phyloP scores from a whole-genome alignment of 2,888 invertebrate genomes.

The Hyposoter dolosus region DNA sequence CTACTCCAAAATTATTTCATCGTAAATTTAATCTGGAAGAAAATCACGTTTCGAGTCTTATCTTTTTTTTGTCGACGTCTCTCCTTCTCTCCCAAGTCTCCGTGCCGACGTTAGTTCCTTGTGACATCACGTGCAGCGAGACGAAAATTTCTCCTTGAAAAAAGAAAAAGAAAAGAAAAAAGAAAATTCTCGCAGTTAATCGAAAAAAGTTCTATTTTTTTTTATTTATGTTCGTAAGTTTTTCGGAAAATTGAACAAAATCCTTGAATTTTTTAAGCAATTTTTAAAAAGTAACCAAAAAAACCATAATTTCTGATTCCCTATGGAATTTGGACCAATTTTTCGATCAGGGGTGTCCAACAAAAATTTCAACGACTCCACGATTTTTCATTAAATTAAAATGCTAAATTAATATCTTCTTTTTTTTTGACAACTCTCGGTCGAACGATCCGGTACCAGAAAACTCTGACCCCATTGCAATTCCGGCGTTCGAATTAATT shows the following conservation, averaged over 20 bases:
- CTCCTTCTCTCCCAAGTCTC: not conserved
- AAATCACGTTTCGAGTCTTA: conserved; percentile 49
- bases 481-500: not conserved
- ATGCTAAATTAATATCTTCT: not conserved
- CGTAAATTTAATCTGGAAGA: conserved; percentile 56
- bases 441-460: too few species aligned
- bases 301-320: too few species aligned
- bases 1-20: conserved; percentile 60
- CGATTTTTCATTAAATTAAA: not conserved
- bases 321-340: too few species aligned
- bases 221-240: not conserved
- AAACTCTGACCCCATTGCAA: not conserved
- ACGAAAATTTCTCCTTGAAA: not conserved
- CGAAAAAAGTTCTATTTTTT: not conserved
- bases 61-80: not conserved
- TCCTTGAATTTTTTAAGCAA: not conserved
- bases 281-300: not conserved
- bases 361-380: not conserved
- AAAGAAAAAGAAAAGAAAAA: too few species aligned
- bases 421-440: too few species aligned
- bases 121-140: not conserved
- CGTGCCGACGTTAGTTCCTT: not conserved
- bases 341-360: too few species aligned
- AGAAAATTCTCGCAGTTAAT: not conserved
- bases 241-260: not conserved